Percentiles rank a stretch among this genome's conserved stretches.
These are phyloP conservation scores for Temnothorax longispinosus DNA, from an alignment of 1,140 invertebrate genomes.

Conservation along the genomic window DNA sequence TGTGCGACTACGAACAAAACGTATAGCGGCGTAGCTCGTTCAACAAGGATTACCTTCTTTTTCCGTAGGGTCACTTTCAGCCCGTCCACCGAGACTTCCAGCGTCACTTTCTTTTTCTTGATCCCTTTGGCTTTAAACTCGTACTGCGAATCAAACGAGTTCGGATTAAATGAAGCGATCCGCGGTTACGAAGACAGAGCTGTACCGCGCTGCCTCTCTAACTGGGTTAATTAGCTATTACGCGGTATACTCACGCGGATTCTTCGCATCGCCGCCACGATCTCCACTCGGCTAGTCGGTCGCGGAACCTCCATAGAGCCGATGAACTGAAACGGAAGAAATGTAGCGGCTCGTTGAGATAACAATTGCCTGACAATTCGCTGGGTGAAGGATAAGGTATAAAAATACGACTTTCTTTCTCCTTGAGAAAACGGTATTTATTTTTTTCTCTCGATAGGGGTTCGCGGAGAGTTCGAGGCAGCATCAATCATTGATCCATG, in stretches of 20 bases:
- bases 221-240: slow-evolving; percentile 64
- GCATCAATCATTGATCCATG: not conserved
- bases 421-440: not conserved
- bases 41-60: slow-evolving; percentile 87
- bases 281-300: slow-evolving; percentile 98
- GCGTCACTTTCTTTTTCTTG: slow-evolving; percentile 98
- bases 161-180: slow-evolving; percentile 25
- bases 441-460: no score
- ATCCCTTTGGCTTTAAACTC: slow-evolving; percentile 99
- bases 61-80: slow-evolving; percentile 95
- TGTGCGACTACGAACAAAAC: no score
- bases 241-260: slow-evolving; percentile 93
- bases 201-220: not conserved
- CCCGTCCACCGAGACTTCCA: slow-evolving; percentile 97
- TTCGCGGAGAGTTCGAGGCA: not conserved
- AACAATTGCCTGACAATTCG: not conserved
- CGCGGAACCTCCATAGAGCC: slow-evolving; percentile 98
- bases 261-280: slow-evolving; percentile 98
- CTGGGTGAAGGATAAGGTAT: not conserved
- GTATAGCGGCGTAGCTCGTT: not conserved
- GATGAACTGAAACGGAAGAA: slow-evolving; percentile 92
- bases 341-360: not conserved
- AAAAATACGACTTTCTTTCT: not conserved
- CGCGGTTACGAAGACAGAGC: not conserved
- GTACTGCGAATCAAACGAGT: slow-evolving; percentile 91